These are phyloP conservation scores for Fregata magnificens DNA, from an alignment of 2,113 vertebrate genomes.

Conservation along the genomic window DNA sequence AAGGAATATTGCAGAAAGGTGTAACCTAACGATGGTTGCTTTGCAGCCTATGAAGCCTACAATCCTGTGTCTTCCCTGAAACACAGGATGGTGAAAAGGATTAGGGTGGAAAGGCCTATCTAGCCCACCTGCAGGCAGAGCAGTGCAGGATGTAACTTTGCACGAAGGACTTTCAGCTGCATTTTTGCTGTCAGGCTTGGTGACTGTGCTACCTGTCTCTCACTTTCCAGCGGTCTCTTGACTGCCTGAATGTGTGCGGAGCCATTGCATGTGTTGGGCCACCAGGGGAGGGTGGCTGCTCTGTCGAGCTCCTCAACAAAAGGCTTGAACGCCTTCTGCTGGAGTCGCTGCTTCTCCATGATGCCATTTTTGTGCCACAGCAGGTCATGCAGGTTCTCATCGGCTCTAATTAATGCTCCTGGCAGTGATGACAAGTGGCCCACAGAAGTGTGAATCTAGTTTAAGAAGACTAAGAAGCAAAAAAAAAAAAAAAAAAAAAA, in stretches of 20 bases:
- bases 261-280: background rate
- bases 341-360: background rate
- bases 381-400: conserved; percentile 4
- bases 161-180: background rate
- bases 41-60: background rate
- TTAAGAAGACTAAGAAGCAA: background rate
- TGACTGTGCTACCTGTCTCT: background rate
- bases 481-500: background rate
- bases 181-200: background rate
- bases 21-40: background rate
- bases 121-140: background rate
- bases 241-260: background rate
- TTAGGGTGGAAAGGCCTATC: background rate
- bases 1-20: background rate
- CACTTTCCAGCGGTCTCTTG: background rate
- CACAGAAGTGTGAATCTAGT: background rate
- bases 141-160: background rate
- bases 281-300: background rate
- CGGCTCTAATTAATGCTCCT: background rate
- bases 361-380: background rate
- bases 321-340: background rate
- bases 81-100: background rate
- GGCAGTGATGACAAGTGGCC: background rate
- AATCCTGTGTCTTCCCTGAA: background rate
- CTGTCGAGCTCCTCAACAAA: rapidly evolving